phyloP scores from a whole-genome alignment of 2,888 invertebrate genomes.

The Abrostola triplasia region DNA sequence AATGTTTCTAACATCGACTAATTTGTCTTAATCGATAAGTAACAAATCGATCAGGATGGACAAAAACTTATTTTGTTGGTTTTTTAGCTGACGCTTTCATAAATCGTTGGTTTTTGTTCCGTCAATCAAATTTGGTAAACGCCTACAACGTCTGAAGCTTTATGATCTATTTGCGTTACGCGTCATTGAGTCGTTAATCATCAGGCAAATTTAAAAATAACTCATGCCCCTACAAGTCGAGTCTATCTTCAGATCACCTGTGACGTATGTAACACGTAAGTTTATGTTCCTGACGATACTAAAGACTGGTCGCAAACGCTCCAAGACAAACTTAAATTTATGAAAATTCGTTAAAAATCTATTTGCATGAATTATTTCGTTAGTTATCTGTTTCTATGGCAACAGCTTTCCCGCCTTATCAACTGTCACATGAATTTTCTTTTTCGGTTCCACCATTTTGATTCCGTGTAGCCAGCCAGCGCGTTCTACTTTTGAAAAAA shows the following conservation, averaged over 20 bases:
- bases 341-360: not conserved
- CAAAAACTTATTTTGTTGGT: not conserved
- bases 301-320: too few relatives aligned
- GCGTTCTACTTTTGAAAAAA: slow-evolving; percentile 63
- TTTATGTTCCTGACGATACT: too few relatives aligned
- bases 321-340: too few relatives aligned
- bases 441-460: slow-evolving; percentile 36
- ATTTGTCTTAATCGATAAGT: slow-evolving; percentile 39
- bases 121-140: slow-evolving; percentile 29
- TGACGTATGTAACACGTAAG: slow-evolving; percentile 10
- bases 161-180: slow-evolving; percentile 52
- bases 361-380: not conserved
- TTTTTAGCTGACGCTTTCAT: slow-evolving; percentile 9
- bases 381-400: not conserved
- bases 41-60: slow-evolving; percentile 14
- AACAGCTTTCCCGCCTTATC: slow-evolving; percentile 19
- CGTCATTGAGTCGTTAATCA: slow-evolving; percentile 53
- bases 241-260: slow-evolving; percentile 23
- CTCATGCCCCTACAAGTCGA: slow-evolving; percentile 42
- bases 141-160: slow-evolving; percentile 32
- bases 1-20: slow-evolving; percentile 26
- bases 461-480: slow-evolving; percentile 40
- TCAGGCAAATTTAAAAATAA: slow-evolving; percentile 52
- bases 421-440: slow-evolving; percentile 29
- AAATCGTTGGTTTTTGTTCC: slow-evolving; percentile 43